Evolutionary conservation across 2,888 invertebrate genomes (phyloP), one percentile per base, ranked within the genome.

Genomic region (Coelinius sp.): DNA sequence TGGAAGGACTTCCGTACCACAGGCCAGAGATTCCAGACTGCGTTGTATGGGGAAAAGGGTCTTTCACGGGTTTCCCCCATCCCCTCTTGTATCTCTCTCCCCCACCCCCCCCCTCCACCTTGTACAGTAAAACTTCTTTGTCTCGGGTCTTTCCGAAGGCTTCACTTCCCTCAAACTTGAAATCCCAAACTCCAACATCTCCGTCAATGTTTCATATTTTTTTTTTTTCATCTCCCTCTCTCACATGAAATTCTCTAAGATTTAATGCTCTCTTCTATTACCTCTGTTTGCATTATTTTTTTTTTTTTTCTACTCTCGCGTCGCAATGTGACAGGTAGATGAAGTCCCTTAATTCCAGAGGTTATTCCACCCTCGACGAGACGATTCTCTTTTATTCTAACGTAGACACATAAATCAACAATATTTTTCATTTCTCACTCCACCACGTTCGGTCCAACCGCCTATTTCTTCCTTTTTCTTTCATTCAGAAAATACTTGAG

Each of bases 371-470:
- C 38, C 41, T 62, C n/a, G 17, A 20, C 52, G 12, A 14, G 31
- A 63, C 24, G 41, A 41, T 63, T 41, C 49, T 4, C 52, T 10
- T 35, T 38, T 64, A 25, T 53, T 49, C 63, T 59, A 68, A 74
- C 76, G 74, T 70, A 71, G 71, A 75, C 73, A 69, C 75, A 76
- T 75, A 76, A 76, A 76, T 76, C 75, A 53, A 27, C 68, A 71
- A 69, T 76, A 74, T 76, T 63, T 63, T 63, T 63, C 41, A 63
- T 63, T 62, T 38, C 56, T 56, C 53, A 17, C 20, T 63, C 41
- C n/a, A 38, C 25, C 41, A n/a, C n/a, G 20, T 41, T 24, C 6
- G 17, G 8, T 10, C 7, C 17, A 20, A 14, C 35, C 12, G 2
- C 12, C n/a, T 59, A 75, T 73, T 69, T 25, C 25, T 31, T 14